Evolutionary conservation across 2,888 invertebrate species (phyloP), one percentile per base, ranked within the genome.

Genomic region (Drosophila robusta): DNA sequence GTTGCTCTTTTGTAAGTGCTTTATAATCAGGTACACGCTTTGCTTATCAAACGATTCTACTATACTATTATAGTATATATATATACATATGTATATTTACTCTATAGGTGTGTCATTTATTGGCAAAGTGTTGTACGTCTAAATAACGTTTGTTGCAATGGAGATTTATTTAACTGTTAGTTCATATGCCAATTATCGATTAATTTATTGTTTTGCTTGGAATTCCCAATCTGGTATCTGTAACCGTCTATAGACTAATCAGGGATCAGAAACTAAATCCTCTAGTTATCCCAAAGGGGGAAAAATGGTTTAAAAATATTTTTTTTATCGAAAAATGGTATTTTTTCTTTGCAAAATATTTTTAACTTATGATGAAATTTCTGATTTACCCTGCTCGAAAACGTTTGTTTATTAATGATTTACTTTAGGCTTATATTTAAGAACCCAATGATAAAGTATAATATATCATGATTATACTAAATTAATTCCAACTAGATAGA

Each of bases 21-120:
- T 68, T 50, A 32, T 62, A 75, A 78, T 75, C 72, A 62, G 60
- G 41, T 42, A 50, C 79, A 55, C 67, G 63, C 51, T 72, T 60
- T 47, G 42, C 65, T 64, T 80, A 56, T 83, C 70, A 52, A 52
- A 52, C n/a, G n/a, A 18, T 39, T 22, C 29, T 24, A 46, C 29
- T 32, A 12, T 9, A 16, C 9, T 18, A 16, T 29, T 34, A 16
- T 18, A 18, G 26, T 29, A 14, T 29, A 4, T 32, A 3, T 32
- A 42, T 18, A 34, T 14, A 11, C 1, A 18, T 18, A 18, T 18
- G 18, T 39, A 22, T 29, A 55, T 55, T 26, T 26, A 22, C 14
- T 7, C 14, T 32, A 39, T 41, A 57, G 22, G 24, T 24, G 11
- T 24, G 39, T 24, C 22, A 36, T 11, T 7, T 22, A 4, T 24